These are phyloP conservation scores for Leptonema lineaticorne DNA, from an alignment of 1,140 invertebrate species.

Conservation along the genomic window DNA sequence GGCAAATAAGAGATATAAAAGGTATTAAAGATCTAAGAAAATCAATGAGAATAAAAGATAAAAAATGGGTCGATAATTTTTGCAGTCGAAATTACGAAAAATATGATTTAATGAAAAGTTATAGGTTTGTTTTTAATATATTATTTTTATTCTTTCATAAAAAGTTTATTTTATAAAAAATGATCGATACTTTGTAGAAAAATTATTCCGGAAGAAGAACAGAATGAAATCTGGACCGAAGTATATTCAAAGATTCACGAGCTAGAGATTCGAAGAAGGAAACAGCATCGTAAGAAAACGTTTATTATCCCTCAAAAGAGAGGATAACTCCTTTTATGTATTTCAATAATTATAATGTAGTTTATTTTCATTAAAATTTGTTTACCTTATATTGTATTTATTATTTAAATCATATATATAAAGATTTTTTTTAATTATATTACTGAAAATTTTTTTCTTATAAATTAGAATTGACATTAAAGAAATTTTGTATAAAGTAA, in stretches of 20 bases:
- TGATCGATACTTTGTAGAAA: constrained; percentile 54
- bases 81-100: constrained; percentile 84
- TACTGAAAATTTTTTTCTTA: not conserved
- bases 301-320: constrained; percentile 66
- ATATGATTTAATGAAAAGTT: constrained; percentile 92
- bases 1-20: constrained; percentile 79
- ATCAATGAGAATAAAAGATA: constrained; percentile 62
- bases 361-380: not conserved
- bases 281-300: constrained; percentile 66
- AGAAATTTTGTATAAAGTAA: not conserved
- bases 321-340: constrained; percentile 45
- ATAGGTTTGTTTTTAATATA: constrained; percentile 63
- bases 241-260: constrained; percentile 73
- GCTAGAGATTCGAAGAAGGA: constrained; percentile 65
- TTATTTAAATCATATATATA: too few relatives aligned
- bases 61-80: constrained; percentile 57
- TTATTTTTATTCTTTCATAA: constrained; percentile 23
- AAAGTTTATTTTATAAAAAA: not conserved
- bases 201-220: constrained; percentile 86
- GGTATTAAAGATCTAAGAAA: constrained; percentile 70
- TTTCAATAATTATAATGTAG: too few relatives aligned
- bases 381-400: too few relatives aligned
- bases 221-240: constrained; percentile 81
- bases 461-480: not conserved
- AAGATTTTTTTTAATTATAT: not conserved